Base-by-base conservation (phyloP, 2,888 invertebrate species). In the Operophtera brumata region DNA sequence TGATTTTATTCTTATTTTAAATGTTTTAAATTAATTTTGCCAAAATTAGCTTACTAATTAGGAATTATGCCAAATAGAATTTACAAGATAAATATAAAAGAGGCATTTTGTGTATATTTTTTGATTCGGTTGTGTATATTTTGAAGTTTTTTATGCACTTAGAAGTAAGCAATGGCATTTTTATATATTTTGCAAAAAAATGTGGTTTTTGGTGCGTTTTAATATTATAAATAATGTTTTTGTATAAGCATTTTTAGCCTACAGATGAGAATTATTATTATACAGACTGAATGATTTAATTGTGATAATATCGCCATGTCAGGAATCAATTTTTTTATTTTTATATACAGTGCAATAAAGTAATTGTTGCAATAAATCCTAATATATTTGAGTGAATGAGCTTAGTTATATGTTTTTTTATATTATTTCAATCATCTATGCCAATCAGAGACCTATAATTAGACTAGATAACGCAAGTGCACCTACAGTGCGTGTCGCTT, bases 271-370 rank as follows among this genome's bases (percentile, higher is more conserved):
- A 30, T 30, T 52, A 37, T 35, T 20, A 28, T 26, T n/a, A 40
- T 40, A 6, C 52, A 57, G 57, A 57, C 57, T 57, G 57, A 57
- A 42, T 42, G 34, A 46, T 46, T 39, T 8, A 46, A 42, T 45
- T 52, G 52, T 57, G 57, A 57, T 57, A 47, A 14, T 40, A 34
- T 35, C 11, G 32, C 47, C 51, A 56, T 51, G 45, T 49, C 54
- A 54, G 40, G 8, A 7, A 20, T 25, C 41, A 42, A 10, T 47
- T 47, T 25, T 26, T 36, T 30, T 34, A 14, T 46, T 43, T 45
- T 41, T 20, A 8, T 9, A 13, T 10, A 4, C 4, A 7, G 13
- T 36, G 36, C 13, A 36, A 36, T 36, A 13, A 36, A 13, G 13
- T 13, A 36, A 13, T 8, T 13, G 2, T 8, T 36, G 5, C 20